phyloP scores from a whole-genome alignment of 2,888 invertebrate genomes.

The Plutella xylostella region DNA sequence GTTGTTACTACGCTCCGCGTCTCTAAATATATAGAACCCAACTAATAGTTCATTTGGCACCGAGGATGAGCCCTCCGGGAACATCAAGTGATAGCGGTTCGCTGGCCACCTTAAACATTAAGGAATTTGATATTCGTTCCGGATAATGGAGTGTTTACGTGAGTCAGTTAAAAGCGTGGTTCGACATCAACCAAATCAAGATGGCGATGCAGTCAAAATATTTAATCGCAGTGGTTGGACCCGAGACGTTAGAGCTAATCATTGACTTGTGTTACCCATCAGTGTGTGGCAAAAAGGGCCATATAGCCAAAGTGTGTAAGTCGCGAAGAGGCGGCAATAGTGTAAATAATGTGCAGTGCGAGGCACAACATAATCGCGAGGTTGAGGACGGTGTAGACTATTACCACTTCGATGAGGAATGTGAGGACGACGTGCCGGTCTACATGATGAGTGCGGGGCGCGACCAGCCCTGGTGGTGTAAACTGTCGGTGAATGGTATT shows the following conservation, averaged over 20 bases:
- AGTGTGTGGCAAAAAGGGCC: slow-evolving; percentile 2
- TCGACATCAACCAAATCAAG: background rate
- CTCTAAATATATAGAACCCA: too few species aligned
- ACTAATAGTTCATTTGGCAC: too few species aligned
- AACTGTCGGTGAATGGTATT: slow-evolving; percentile 1
- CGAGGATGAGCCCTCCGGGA: too few species aligned
- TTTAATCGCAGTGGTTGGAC: background rate
- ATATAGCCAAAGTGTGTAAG: slow-evolving; percentile 4
- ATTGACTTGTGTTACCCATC: background rate
- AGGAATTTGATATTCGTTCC: background rate
- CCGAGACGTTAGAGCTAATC: background rate
- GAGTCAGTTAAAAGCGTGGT: background rate
- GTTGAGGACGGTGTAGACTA: background rate
- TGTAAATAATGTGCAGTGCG: background rate
- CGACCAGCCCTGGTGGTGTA: slow-evolving; percentile 7
- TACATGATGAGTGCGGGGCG: background rate
- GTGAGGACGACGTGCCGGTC: background rate
- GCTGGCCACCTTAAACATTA: too few species aligned
- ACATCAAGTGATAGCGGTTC: too few species aligned
- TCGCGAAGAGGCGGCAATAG: background rate
- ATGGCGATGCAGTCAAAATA: too few species aligned
- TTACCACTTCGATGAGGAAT: background rate
- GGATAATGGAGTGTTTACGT: background rate
- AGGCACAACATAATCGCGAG: too few species aligned
- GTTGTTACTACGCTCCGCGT: too few species aligned